phyloP scores from a whole-genome alignment of 2,797 vertebrate species.

The Cygnus olor region DNA sequence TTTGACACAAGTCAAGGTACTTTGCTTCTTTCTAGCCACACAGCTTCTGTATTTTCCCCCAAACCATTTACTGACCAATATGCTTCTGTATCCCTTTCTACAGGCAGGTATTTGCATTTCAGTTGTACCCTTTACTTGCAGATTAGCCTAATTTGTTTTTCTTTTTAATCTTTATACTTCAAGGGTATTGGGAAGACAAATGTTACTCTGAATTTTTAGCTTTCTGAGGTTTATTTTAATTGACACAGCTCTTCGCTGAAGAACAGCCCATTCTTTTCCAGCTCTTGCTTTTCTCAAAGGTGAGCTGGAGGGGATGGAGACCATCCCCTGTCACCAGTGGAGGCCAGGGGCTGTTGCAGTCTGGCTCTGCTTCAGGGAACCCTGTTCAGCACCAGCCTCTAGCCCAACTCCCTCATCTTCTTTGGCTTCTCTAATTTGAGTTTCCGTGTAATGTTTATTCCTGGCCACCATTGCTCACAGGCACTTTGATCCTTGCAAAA shows the following conservation, averaged over 20 bases:
- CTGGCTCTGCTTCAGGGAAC: background rate
- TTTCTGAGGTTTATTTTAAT: conserved; percentile 3
- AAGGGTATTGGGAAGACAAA: background rate
- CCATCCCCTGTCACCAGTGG: background rate
- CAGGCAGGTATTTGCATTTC: background rate
- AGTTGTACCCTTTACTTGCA: background rate
- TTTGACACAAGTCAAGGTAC: background rate
- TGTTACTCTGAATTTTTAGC: background rate
- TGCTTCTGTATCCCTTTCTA: background rate
- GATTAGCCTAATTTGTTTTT: background rate
- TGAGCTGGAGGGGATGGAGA: conserved; percentile 7
- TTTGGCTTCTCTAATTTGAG: rapidly evolving
- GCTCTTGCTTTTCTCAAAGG: background rate
- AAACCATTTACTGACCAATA: background rate
- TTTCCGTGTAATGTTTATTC: background rate
- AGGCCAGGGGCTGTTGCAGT: background rate
- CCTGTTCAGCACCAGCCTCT: background rate
- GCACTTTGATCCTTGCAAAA: background rate
- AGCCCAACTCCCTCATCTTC: background rate
- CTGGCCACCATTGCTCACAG: background rate
- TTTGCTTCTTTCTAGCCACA: background rate
- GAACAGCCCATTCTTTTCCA: background rate
- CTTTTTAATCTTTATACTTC: background rate
- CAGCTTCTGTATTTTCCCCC: background rate
- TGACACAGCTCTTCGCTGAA: background rate